phyloP scores from a whole-genome alignment of 2,113 vertebrate species.

The Danio rerio region GRCz12tu NC_133184.1:6499501-6500000 shows the following conservation, averaged over 20 bases:
- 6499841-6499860: background rate
- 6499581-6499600: no score
- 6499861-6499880: background rate
- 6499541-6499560: no score
- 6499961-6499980: background rate
- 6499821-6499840: background rate
- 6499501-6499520: no score
- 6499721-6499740: no score
- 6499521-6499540: no score
- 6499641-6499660: no score
- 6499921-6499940: background rate
- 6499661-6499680: no score
- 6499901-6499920: background rate
- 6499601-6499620: no score
- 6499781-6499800: background rate
- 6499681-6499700: no score
- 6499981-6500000: background rate
- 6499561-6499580: no score
- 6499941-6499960: background rate
- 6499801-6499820: background rate
- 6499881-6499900: background rate
- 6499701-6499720: no score
- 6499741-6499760: background rate
- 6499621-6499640: no score
- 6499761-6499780: background rate